phyloP scores from a whole-genome alignment of 2,113 vertebrate species.

The Corythoichthys haematopterus region DNA sequence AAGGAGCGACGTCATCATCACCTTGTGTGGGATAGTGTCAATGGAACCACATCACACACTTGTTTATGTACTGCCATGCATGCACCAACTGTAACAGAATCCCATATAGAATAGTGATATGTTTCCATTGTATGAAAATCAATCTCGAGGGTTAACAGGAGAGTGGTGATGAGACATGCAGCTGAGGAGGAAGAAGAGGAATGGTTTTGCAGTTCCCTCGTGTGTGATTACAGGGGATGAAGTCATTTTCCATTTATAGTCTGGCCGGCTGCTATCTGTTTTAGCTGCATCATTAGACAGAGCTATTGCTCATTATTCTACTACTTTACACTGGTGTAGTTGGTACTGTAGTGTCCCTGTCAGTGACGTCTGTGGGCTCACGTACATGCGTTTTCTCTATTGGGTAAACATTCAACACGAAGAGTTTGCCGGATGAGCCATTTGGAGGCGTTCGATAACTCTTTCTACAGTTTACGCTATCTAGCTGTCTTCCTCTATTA shows the following conservation, averaged over 20 bases:
- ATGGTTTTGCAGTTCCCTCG: slow-evolving; percentile 47
- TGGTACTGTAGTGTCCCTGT: slow-evolving; percentile 45
- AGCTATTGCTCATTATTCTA: slow-evolving; percentile 51
- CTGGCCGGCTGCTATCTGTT: slow-evolving; percentile 59
- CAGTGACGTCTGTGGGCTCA: slow-evolving; percentile 47
- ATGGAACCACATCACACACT: slow-evolving; percentile 48
- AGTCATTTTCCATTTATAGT: slow-evolving; percentile 76
- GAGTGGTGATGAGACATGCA: slow-evolving; percentile 37
- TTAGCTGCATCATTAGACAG: slow-evolving; percentile 49
- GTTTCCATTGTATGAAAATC: slow-evolving; percentile 11
- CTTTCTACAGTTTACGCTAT: slow-evolving; percentile 22
- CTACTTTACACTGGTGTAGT: slow-evolving; percentile 31
- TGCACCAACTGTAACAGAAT: slow-evolving; percentile 26
- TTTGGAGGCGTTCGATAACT: slow-evolving; percentile 34
- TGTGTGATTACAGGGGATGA: slow-evolving; percentile 66
- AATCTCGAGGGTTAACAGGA: slow-evolving; percentile 32
- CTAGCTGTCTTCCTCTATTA: slow-evolving; percentile 10
- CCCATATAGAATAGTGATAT: background rate
- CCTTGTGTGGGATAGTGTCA: slow-evolving; percentile 64
- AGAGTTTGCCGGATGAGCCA: slow-evolving; percentile 27
- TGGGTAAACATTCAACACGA: slow-evolving; percentile 31
- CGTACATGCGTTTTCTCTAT: slow-evolving; percentile 30
- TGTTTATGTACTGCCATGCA: slow-evolving; percentile 35
- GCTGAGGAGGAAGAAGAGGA: slow-evolving; percentile 40
- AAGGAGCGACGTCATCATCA: slow-evolving; percentile 63